Evolutionary conservation across 2,888 invertebrate species (phyloP).

Genomic region (Elysia crispata): DNA sequence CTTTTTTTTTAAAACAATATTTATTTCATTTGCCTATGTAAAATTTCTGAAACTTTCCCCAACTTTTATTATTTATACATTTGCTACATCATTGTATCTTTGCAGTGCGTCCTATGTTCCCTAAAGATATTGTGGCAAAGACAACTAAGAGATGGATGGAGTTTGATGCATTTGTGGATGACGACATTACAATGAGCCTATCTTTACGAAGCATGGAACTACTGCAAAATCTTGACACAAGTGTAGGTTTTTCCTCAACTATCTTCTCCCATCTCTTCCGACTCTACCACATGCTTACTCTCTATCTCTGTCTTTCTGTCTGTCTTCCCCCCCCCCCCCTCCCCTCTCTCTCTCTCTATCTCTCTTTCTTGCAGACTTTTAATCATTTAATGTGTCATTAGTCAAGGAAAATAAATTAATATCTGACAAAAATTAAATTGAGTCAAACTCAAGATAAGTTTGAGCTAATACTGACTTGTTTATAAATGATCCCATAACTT

Average conservation of each 20-base stretch:
- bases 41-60: no score
- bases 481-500: no score
- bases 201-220: constrained; percentile 80
- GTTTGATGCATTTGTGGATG: constrained; percentile 88
- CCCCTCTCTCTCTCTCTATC: no score
- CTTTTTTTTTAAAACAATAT: no score
- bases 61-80: not conserved
- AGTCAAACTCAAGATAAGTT: no score
- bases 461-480: no score
- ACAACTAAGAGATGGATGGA: constrained; percentile 88
- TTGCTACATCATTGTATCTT: constrained; percentile 3
- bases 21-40: no score
- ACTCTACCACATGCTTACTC: not conserved
- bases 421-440: not conserved
- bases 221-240: constrained; percentile 67
- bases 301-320: no score
- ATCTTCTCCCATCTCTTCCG: not conserved
- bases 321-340: no score
- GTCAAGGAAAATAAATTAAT: no score
- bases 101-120: constrained; percentile 87
- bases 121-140: constrained; percentile 83
- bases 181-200: constrained; percentile 78
- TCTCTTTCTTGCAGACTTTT: not conserved
- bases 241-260: constrained; percentile 58
- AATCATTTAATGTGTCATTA: no score